Evolutionary conservation across 2,888 invertebrate species (phyloP).

Genomic region (Agonopterix arenella): DNA sequence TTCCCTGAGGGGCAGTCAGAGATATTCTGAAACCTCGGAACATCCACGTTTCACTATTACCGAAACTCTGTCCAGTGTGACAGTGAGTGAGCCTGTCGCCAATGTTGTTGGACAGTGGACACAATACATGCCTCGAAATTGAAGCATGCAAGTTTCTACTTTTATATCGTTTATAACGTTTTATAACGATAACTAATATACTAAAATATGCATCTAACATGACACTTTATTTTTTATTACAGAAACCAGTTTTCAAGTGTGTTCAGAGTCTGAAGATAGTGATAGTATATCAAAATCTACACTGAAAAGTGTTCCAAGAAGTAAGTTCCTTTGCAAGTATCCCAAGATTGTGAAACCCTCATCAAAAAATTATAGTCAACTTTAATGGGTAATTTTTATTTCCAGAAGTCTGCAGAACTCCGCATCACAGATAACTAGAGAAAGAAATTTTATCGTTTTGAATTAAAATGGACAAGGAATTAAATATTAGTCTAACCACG

Average conservation of each 20-base stretch:
- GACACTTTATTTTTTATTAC: constrained; percentile 21
- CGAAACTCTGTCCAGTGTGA: too few relatives aligned
- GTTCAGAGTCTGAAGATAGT: constrained; percentile 72
- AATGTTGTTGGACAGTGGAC: too few relatives aligned
- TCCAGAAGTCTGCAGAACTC: constrained; percentile 63
- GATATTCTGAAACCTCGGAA: too few relatives aligned
- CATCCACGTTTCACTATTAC: too few relatives aligned
- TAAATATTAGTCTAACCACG: too few relatives aligned
- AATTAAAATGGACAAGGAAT: constrained; percentile 4
- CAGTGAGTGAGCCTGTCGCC: too few relatives aligned
- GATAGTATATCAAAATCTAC: constrained; percentile 73
- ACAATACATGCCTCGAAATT: too few relatives aligned
- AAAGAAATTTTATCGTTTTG: constrained; percentile 20
- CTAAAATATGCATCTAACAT: too few relatives aligned
- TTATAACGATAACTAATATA: too few relatives aligned
- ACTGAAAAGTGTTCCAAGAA: constrained; percentile 64
- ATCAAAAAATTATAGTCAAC: not conserved
- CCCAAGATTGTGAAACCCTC: not conserved
- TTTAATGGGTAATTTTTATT: constrained; percentile 11
- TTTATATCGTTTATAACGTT: too few relatives aligned
- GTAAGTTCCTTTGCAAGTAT: constrained; percentile 32
- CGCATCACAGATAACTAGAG: constrained; percentile 63
- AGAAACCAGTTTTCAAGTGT: constrained; percentile 73
- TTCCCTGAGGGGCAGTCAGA: too few relatives aligned
- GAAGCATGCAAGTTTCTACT: too few relatives aligned